Base-by-base conservation (phyloP, 92 coral and sea anemone species). In the Ricordea florida region DNA sequence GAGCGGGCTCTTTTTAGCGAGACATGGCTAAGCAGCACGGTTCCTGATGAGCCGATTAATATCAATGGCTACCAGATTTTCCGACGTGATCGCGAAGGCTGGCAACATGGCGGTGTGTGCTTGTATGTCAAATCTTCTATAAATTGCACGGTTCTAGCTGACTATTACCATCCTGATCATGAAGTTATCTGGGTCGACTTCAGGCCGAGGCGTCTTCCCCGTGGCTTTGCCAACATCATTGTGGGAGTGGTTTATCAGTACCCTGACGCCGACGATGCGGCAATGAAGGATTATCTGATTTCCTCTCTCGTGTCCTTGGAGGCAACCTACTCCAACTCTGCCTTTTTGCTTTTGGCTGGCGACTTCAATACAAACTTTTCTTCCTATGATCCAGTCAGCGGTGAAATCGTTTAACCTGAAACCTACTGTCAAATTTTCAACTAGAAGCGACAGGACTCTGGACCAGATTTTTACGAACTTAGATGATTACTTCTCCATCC, bases 381-480 rank as follows among this genome's bases (percentile, higher is more conserved):
- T 87, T 18, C 79, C 87, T 50, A 44, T 80, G 49, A 16, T 58
- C 37, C 76, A 38, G 75, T 61, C 91, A 51, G 74, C 87, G 51
- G 92, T 67, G 7, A 87, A 66, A 75, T 30, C 87, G 10, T 81
- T 74, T 67, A 52, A 87, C 57, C 61, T 87, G 62, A 87, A 87
- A 30, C 87, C 87, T 21, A 65, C 78, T 14, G 79, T 85, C 10
- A 47, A 63, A 28, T 85, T 79, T 63, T 74, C 87, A 62, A 85
- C 91, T 22, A 85, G 91, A 60, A 83, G 91, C 72, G 83, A 53
- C 14, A 79, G 78, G 56, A 87, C 63, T 48, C 83, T 76, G 66
- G 84, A 81, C 44, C 84, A 80, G 57, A 74, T 80, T 53, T 86
- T 79, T 34, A 86, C 91, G 32, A 80, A 80, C 66, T 27, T 72